A percentile compares a stretch with the other conserved stretches of the same genome.
Evolutionary conservation across 2,888 invertebrate genomes (phyloP).

Genomic region (Apotomis betuletana): DNA sequence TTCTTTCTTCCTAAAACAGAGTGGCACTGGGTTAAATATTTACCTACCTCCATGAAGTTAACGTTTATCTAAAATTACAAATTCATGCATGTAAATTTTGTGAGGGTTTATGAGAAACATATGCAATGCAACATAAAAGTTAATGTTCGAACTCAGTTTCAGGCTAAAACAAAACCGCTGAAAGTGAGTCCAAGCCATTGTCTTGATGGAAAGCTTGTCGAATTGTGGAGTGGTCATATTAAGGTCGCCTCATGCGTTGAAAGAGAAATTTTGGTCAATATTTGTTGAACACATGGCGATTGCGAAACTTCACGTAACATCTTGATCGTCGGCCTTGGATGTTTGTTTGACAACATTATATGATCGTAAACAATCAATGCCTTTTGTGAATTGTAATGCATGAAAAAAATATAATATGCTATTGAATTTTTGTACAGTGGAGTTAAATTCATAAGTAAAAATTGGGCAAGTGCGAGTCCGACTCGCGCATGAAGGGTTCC

Average conservation of each 20-base stretch:
- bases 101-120: neutral
- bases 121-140: neutral
- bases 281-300: conserved; percentile 58
- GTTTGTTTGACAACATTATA: conserved; percentile 37
- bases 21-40: no score
- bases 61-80: no score
- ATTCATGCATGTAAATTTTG: no score
- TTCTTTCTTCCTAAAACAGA: no score
- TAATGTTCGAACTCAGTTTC: conserved; percentile 17
- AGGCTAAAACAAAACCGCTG: conserved; percentile 35
- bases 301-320: conserved; percentile 49
- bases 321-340: conserved; percentile 40
- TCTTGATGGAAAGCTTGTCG: conserved; percentile 59
- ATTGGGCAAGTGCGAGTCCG: no score
- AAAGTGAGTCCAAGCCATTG: conserved; percentile 35
- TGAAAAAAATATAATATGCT: neutral
- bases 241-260: conserved; percentile 50
- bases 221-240: conserved; percentile 50
- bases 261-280: conserved; percentile 77
- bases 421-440: no score
- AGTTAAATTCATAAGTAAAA: no score
- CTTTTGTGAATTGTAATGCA: conserved; percentile 10
- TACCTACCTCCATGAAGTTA: no score
- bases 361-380: conserved; percentile 10
- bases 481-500: no score